Evolutionary conservation across 2,888 invertebrate genomes (phyloP), one percentile per base, ranked within the genome.

Genomic region (Agonopterix heracliana): DNA sequence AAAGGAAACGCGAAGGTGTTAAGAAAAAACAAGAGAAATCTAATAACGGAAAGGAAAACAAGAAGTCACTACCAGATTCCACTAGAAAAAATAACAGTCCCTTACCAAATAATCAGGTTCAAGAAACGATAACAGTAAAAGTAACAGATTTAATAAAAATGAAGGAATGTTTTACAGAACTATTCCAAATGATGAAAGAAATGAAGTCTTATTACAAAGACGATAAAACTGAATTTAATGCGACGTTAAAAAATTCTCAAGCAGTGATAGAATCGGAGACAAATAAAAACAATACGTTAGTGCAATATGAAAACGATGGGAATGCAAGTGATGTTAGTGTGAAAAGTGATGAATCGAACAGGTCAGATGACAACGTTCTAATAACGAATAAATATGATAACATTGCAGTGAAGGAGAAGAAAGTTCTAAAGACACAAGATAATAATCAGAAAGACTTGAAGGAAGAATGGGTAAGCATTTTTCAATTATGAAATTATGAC

Each of bases 351-450:
- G 74, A 72, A 44, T 70, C 68, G 5, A 64, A 71, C 48, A 59
- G 71, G n/a, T 71, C 73, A 2, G 71, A 68, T 14, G 76, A 76
- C 43, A 72, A 71, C 49, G 68, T 77, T 17, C 57, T 78, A 1
- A 74, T 77, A 11, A 71, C 66, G 0, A 78, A 78, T 46, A 76
- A 72, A 55, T 71, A 70, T 34, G 60, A 55, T n/a, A 68, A 59
- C 13, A 42, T 47, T 40, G 43, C 9, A 36, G 38, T n/a, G 3
- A 4, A 2, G 38, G 14, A 34, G 2, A 45, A 17, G 14, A 38
- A 10, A 34, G 34, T 45, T 9, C 45, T 41, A 10, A 45, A 9
- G 4, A 40, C 40, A 26, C 34, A 46, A 41, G 9, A 12, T 4
- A 41, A 36, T 9, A 45, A 42, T 34, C 14, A 44, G 14, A 43